These are phyloP conservation scores for Mobula hypostoma DNA, from an alignment of 2,113 vertebrate species.

Conservation along the genomic window DNA sequence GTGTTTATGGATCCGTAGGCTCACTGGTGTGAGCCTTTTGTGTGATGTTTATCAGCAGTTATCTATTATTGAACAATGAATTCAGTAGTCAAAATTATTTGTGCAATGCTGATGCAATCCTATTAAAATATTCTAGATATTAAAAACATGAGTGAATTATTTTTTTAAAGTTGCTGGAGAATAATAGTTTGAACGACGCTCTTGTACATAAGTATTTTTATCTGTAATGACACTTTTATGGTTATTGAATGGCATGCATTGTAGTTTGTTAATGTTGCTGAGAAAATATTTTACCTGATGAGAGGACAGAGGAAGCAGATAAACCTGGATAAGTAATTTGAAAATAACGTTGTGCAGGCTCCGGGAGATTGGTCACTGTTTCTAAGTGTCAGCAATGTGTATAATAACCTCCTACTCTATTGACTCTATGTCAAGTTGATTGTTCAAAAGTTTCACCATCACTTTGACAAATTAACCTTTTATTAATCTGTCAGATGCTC, in stretches of 20 bases:
- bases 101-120: not conserved
- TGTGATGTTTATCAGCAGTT: not conserved
- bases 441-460: constrained; percentile 15
- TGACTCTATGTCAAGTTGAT: not conserved
- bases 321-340: not conserved
- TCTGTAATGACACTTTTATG: not conserved
- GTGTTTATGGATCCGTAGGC: not conserved
- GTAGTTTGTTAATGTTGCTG: not conserved
- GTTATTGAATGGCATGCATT: not conserved
- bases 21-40: not conserved
- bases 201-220: not conserved
- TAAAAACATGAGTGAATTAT: not conserved
- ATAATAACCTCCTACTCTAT: not conserved
- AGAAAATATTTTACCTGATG: not conserved
- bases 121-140: not conserved
- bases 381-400: not conserved
- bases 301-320: not conserved
- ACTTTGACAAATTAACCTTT: not conserved
- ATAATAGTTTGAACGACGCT: not conserved
- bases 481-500: not conserved
- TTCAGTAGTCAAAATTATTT: not conserved
- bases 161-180: not conserved
- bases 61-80: not conserved
- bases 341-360: not conserved
- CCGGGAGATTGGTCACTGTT: not conserved